Base-by-base conservation (phyloP, 2,113 vertebrate species). In the Corythornis madagascariensis region DNA sequence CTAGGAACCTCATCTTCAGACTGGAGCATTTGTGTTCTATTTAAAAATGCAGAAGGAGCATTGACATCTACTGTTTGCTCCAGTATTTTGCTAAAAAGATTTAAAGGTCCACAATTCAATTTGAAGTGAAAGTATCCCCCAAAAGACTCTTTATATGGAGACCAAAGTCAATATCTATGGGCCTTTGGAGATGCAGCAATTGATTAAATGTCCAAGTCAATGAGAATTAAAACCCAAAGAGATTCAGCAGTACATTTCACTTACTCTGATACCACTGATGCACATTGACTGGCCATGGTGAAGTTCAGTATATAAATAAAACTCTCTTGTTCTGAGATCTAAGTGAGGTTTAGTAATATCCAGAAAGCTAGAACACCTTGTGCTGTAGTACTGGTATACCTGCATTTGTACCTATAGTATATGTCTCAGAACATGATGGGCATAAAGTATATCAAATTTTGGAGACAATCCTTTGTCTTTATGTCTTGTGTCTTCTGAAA, bases 171-270 rank as follows among this genome's bases (percentile, higher is more conserved):
- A 98, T 98, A 98, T 94, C 90, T 89, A 84, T 92, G 84, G 97
- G 95, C 83, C 96, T 97, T 94, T 92, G 86, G 97, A 98, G 96
- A 96, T 96, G 86, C 88, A 85, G 31, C 66, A 90, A 98, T 98
- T 29, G 97, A 98, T 98, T 98, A 97, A 47, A 96, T 98, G 98
- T 97, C 97, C 93, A 83, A 83, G 65, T 86, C 97, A 97, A 97
- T 98, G 95, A 98, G 89, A 90, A 25, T 96, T 96, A 97, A 96
- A 93, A 86, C 82, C 85, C 95, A 96, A 97, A 90, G 95, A 97
- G 96, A 96, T 74, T 94, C 96, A 94, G 92, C 94, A 96, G 90
- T 76, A 74, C 70, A 78, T 82, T 60, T 33, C 15, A 35, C 79
- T 71, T 96, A 88, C 91, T 64, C 84, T 95, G 67, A 77, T 96